A percentile compares a stretch with the other conserved stretches of the same genome.
These are phyloP conservation scores for Phallusia fumigata DNA, from an alignment of 23 tunicate genomes.

Conservation along the genomic window DNA sequence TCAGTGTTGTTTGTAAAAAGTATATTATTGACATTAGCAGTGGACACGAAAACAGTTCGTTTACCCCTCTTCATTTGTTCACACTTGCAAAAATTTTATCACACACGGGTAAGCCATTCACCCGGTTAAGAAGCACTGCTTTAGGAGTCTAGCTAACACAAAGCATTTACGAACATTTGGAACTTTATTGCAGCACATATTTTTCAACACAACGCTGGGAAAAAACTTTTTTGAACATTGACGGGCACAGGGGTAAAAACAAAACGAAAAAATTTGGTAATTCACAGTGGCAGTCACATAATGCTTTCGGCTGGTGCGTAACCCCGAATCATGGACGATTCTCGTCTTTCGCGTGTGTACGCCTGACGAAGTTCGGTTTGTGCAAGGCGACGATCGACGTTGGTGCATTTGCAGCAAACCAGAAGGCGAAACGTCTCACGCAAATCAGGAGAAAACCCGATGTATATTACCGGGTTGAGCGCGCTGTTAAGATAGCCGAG, in stretches of 20 bases:
- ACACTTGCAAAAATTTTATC: no score
- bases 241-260: neutral
- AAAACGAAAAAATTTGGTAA: neutral
- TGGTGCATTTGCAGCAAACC: slow-evolving; percentile 79
- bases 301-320: slow-evolving; percentile 40
- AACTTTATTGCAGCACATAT: slow-evolving; percentile 5
- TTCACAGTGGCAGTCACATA: slow-evolving; percentile 23
- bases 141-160: no score
- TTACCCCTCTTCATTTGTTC: no score
- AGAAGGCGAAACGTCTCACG: slow-evolving; percentile 75
- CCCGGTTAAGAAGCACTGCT: no score
- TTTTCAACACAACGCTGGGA: neutral
- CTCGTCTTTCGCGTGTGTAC: slow-evolving; percentile 41
- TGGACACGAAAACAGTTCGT: no score
- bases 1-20: no score
- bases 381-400: slow-evolving; percentile 87
- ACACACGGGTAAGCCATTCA: no score
- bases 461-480: slow-evolving; percentile 85
- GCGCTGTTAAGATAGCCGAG: slow-evolving; percentile 97
- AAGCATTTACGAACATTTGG: neutral
- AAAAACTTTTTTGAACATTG: neutral
- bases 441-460: slow-evolving; percentile 85
- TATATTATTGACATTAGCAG: no score
- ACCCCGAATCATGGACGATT: neutral
- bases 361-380: slow-evolving; percentile 69